Evolutionary conservation across 2,113 vertebrate species (phyloP).

Genomic region (Otis tarda): DNA sequence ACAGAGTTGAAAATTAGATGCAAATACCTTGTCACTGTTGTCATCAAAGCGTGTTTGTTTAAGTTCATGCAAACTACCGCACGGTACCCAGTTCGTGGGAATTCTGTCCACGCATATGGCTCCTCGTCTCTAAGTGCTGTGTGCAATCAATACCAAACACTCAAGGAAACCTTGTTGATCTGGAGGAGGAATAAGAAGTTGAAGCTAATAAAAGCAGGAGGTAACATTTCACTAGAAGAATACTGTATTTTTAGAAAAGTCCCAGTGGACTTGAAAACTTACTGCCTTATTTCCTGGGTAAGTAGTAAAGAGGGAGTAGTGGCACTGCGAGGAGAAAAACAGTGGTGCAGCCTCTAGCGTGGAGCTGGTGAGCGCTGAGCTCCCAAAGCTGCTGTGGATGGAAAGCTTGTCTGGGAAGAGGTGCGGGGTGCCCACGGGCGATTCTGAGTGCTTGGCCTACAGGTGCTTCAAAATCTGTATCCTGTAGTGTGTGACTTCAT

Average conservation of each 20-base stretch:
- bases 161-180: background rate
- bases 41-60: too few species aligned
- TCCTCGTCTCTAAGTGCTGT: background rate
- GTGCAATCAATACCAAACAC: background rate
- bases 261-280: background rate
- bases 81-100: background rate
- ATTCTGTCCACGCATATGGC: background rate
- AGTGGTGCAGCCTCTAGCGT: background rate
- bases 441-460: background rate
- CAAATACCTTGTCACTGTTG: background rate
- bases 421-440: accelerated
- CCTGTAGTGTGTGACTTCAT: background rate
- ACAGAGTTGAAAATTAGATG: background rate
- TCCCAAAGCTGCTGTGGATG: background rate
- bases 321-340: background rate
- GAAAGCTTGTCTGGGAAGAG: background rate
- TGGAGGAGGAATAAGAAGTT: background rate
- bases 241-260: background rate
- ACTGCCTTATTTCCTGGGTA: background rate
- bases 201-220: background rate
- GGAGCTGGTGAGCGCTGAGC: background rate
- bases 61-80: background rate
- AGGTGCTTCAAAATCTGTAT: background rate
- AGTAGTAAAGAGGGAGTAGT: background rate
- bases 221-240: background rate